Evolutionary conservation across 2,113 vertebrate species (phyloP).

Genomic region (Oenanthe oenanthe): DNA sequence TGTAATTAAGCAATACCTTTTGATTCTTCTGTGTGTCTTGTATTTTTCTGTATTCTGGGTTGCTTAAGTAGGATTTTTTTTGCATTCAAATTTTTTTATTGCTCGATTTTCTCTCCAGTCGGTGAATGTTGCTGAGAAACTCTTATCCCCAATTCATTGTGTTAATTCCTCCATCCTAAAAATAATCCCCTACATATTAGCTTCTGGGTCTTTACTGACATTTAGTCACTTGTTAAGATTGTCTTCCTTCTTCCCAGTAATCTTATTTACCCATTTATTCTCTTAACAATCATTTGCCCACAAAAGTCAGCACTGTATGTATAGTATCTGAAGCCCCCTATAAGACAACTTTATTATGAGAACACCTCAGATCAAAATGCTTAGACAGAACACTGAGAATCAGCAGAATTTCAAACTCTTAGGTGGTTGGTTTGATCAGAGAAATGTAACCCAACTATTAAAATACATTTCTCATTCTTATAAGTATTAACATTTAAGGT

Average conservation of each 20-base stretch:
- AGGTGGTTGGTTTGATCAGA: not conserved
- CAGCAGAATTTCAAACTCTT: not conserved
- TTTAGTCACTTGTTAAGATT: not conserved
- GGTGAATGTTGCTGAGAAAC: not conserved
- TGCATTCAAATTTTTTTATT: not conserved
- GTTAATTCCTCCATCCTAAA: not conserved
- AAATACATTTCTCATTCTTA: not conserved
- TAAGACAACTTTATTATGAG: not conserved
- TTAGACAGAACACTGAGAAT: not conserved
- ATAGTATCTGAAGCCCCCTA: not conserved
- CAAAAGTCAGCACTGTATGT: not conserved
- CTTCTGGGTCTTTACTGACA: not conserved
- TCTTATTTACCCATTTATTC: not conserved
- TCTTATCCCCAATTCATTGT: not conserved
- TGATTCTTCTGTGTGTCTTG: not conserved
- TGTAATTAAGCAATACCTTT: not conserved
- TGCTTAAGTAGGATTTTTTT: not conserved
- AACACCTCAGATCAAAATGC: not conserved
- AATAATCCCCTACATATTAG: not conserved
- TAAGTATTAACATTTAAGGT: constrained; percentile 7
- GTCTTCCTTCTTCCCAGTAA: not conserved
- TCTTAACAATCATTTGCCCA: not conserved
- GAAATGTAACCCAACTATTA: not conserved
- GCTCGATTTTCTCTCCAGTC: not conserved
- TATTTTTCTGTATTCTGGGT: not conserved